Conservation (phyloP, 1,140 invertebrate genomes). For the Tyrophagus putrescentiae region DNA sequence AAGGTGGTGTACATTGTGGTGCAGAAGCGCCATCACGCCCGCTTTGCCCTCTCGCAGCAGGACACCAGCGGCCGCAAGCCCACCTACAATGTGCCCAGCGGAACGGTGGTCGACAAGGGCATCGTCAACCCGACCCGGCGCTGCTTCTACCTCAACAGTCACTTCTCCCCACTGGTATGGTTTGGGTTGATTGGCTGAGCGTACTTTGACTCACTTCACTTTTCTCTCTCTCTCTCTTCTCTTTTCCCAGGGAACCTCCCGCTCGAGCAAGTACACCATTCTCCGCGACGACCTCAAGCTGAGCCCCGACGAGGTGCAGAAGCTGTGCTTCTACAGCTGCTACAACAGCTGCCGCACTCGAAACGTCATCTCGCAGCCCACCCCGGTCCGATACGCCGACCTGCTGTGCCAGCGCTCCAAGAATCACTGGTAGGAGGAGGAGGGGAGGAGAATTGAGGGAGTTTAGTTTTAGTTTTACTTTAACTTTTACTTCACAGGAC, state of each 20-base stretch:
- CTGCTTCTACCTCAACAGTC: constrained; percentile 21
- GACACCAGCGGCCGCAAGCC: background rate
- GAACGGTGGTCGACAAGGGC: constrained; percentile 17
- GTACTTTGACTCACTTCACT: constrained; percentile 8
- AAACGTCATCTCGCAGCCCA: background rate
- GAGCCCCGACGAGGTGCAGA: background rate
- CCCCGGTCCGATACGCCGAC: constrained; percentile 2
- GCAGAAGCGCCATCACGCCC: constrained; percentile 21
- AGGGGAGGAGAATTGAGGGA: no score
- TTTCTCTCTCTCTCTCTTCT: constrained; percentile 8
- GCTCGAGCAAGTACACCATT: constrained; percentile 26
- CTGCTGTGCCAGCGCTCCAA: background rate
- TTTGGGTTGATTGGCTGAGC: background rate
- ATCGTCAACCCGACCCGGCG: constrained; percentile 4
- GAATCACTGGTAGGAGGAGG: background rate
- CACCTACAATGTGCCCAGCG: background rate
- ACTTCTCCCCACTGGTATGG: constrained; percentile 2
- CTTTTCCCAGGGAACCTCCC: constrained; percentile 23
- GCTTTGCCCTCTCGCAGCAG: constrained; percentile 12
- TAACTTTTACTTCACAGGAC: background rate
- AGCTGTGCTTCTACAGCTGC: background rate
- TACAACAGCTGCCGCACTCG: background rate
- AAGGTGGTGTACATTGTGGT: constrained; percentile 20
- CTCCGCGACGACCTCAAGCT: constrained; percentile 25
- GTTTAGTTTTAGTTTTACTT: no score